Conservation (phyloP, 2,888 invertebrate genomes). For the Drymonia ruficornis region DNA sequence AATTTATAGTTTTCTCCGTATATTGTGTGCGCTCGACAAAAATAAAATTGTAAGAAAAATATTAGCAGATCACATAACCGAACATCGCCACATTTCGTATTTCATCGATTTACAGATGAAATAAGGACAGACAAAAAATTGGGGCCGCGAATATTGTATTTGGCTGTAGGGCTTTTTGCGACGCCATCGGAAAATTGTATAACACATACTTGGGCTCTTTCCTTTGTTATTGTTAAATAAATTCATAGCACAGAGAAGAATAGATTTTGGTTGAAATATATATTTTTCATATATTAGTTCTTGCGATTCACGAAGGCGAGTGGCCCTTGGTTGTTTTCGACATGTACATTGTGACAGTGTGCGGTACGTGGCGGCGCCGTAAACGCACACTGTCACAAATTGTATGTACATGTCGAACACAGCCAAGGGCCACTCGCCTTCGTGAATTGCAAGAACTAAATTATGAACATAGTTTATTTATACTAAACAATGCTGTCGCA, state of each 20-base stretch:
- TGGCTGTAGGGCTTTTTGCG: neutral
- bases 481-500: too few species aligned
- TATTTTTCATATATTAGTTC: too few species aligned
- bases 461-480: too few species aligned
- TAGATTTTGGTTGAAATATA: neutral
- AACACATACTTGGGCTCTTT: neutral
- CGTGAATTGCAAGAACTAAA: too few species aligned
- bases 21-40: neutral
- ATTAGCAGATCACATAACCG: conserved; percentile 1
- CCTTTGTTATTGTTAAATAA: neutral
- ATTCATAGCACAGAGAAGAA: neutral
- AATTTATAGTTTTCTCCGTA: neutral
- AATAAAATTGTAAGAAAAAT: neutral
- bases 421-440: too few species aligned
- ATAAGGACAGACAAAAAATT: conserved; percentile 4
- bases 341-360: too few species aligned
- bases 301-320: too few species aligned
- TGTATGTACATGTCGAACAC: too few species aligned
- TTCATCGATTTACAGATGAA: conserved; percentile 4
- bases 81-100: conserved; percentile 1
- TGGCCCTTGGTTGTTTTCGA: too few species aligned
- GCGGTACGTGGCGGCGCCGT: too few species aligned
- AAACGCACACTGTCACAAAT: too few species aligned
- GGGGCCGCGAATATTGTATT: conserved; percentile 4
- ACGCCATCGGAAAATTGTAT: neutral